Conservation (phyloP, 2,888 invertebrate genomes). For the Bimastos eiseni region DNA sequence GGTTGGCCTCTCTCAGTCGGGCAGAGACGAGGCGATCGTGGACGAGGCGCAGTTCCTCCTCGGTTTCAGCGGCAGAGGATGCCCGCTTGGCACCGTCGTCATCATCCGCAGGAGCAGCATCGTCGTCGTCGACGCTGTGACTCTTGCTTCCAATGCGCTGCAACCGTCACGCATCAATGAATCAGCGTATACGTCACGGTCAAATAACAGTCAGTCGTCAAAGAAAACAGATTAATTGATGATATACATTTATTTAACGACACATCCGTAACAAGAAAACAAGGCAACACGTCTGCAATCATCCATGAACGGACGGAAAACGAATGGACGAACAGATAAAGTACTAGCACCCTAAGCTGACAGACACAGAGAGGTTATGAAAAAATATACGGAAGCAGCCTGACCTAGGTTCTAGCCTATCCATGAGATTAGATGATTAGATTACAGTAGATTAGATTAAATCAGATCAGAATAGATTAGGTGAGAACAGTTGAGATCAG, state of each 20-base stretch:
- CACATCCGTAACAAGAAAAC: too few species aligned
- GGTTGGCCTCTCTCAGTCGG: constrained; percentile 32
- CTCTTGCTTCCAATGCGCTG: constrained; percentile 23
- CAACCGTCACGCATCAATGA: constrained; percentile 7
- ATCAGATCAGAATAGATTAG: background rate
- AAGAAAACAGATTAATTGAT: too few species aligned
- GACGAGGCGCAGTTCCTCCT: constrained; percentile 33
- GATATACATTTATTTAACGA: too few species aligned
- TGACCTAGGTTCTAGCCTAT: background rate
- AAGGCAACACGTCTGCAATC: background rate
- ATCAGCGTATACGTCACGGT: background rate
- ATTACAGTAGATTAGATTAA: background rate
- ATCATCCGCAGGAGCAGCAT: background rate
- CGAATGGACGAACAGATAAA: too few species aligned
- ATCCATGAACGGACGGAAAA: background rate
- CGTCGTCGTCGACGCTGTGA: constrained; percentile 20
- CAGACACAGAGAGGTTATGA: background rate
- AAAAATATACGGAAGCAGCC: background rate
- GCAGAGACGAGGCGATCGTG: constrained; percentile 26
- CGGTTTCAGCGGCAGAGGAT: background rate
- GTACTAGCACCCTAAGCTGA: background rate
- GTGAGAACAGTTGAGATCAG: background rate
- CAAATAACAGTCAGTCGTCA: background rate
- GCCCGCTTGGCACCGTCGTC: background rate
- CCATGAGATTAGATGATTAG: background rate